Evolutionary conservation across 1,140 invertebrate species (phyloP), one percentile per base, ranked within the genome.

Genomic region (Drosophila persimilis): DNA sequence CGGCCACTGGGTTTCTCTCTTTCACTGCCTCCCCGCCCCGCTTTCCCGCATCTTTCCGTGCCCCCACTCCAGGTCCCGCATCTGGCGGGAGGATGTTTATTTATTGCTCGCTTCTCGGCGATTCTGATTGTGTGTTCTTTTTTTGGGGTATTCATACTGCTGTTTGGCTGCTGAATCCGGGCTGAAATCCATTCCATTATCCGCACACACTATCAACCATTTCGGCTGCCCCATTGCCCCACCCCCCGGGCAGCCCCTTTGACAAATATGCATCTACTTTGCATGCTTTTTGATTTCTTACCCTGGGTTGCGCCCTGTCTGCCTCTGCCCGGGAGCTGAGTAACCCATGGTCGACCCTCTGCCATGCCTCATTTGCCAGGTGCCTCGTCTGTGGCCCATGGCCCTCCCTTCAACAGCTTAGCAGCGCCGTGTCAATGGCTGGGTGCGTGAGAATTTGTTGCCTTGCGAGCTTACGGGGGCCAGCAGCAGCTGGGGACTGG

Each of bases 401-500:
- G 77, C 48, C 48, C 51, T 60, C 46, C 73, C 60, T 59, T 57
- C 50, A 64, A 60, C 77, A 88, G 77, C 78, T 88, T 88, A 86
- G 83, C 77, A 61, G 81, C 48, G 0, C 77, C 83, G 83, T 86
- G 81, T 86, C 81, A 86, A 81, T 86, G 70, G 78, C 59, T 74
- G 39, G 56, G 81, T 80, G 81, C 81, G 81, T 86, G 81, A 73
- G 78, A 88, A 86, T 86, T 78, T 88, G 74, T 81, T 81, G 59
- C 77, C 64, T 52, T 55, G 31, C 52, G 53, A 69, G 81, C 83
- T 88, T 86, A 85, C 24, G 24, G 5, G 24, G 24, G 5, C 24
- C 24, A 26, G 24, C 24, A 26, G 24, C 20, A 39, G 48, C 35
- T 20, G 50, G n/a, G 22, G 7, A 17, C 26, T 41, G 41, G n/a